Evolutionary conservation across 1,140 invertebrate genomes (phyloP), one percentile per base, ranked within the genome.

Genomic region (Anoplophora glabripennis): DNA sequence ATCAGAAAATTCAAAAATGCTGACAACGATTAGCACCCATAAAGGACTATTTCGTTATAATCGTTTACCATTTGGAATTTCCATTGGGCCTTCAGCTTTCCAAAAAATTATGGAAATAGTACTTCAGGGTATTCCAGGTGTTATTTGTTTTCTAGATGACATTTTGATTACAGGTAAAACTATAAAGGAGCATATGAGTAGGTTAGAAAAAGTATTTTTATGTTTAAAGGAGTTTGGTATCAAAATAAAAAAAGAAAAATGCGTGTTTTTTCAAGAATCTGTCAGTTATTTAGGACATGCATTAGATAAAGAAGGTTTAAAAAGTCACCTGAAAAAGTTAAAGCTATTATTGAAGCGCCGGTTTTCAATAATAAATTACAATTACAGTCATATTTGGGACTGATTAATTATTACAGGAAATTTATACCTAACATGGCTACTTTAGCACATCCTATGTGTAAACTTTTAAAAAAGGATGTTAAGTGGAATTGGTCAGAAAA

Each of bases 91-190:
- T 12, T 12, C 14, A 40, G 38, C 21, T 35, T 77, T 75, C 49
- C 76, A 78, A 56, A 46, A 68, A 7, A 64, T 72, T 33, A 74
- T 78, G 51, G 72, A 78, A 37, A 44, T 66, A 42, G 59, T 72
- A 8, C 51, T 76, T 15, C 7, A 17, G 33, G 70, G 58, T 1
- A 59, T 72, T 10, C 40, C 56, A 2, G 52, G 56, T 4, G 52
- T 62, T 37, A 38, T 61, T 33, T 61, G 57, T 38, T 72, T 66
- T 52, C 44, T 68, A 8, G 70, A 73, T 49, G 69, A 75, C 53
- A 65, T 75, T 51, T 46, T 66, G 15, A 55, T 75, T 9, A 57
- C 60, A 15, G 65, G 61, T 12, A 67, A 49, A 45, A 65, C 46
- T 59, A 40, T 58, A 8, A 36, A 65, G 17, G 64, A 69, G 49